phyloP scores from a whole-genome alignment of 2,113 vertebrate genomes.

The Callorhinus ursinus region DNA sequence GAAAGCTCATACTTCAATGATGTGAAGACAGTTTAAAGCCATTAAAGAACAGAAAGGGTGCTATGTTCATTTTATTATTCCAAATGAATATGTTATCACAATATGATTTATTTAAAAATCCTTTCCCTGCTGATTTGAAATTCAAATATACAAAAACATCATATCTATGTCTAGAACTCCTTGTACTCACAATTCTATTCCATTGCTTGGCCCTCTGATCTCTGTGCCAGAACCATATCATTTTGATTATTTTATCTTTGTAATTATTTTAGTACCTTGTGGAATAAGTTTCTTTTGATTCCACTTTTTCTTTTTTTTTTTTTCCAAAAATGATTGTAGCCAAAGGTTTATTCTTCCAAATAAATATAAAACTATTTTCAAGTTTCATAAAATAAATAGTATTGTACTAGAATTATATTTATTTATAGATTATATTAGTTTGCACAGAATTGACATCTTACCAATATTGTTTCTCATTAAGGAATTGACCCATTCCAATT shows the following conservation, averaged over 20 bases:
- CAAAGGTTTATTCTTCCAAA: background rate
- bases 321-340: background rate
- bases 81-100: background rate
- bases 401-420: background rate
- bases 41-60: background rate
- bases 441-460: background rate
- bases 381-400: background rate
- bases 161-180: background rate
- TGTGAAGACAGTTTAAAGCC: background rate
- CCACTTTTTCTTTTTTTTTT: background rate
- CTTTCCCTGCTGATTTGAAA: background rate
- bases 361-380: background rate
- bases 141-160: background rate
- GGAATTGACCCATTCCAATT: background rate
- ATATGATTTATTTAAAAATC: background rate
- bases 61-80: background rate
- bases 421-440: background rate
- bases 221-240: background rate
- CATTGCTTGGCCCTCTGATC: background rate
- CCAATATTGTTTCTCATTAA: background rate
- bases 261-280: background rate
- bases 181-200: background rate
- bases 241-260: background rate
- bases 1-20: background rate
- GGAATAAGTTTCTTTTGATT: background rate